Base-by-base conservation (phyloP, 1,140 invertebrate species). In the Zaprionus ornatus region DNA sequence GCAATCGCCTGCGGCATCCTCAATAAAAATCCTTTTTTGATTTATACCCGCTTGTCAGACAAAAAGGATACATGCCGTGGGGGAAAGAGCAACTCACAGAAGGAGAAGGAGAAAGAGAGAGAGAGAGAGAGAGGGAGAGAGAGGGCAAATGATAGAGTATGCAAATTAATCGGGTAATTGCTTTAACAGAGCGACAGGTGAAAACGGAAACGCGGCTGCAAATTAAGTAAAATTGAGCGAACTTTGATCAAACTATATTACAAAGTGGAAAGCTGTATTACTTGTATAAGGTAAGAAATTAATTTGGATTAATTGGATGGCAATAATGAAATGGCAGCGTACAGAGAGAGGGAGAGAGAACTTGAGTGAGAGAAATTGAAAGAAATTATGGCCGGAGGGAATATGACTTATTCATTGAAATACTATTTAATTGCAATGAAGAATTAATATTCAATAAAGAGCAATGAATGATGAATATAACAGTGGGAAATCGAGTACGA, bases 1-100 rank as follows among this genome's bases (percentile, higher is more conserved):
- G 74, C 64, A 67, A 79, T 82, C 68, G 83, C 82, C 83, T 52
- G 35, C 65, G 83, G 69, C 66, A 59, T 68, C 69, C 82, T 74
- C 76, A 79, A 77, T 87, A 77, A 77, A 79, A 86, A 79, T 74
- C 69, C 72, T 80, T 73, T 73, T 87, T 87, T 86, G 83, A 86
- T 86, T 86, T 86, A 86, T 86, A 66, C 64, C 19, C 27, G 32
- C 25, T 57, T 74, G 60, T 72, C 63, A 70, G 64, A 67, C 67
- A 61, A 37, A 40, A 50, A 57, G 29, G 21, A 52, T 50, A 32
- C 48, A 19, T n/a, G 62, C 35, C 7, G 7, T n/a, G 23, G 32
- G 35, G 3, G 45, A 25, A 21, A 32, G 9, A 9, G 2, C 29
- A 32, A 3, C 29, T 32, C 29, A 61, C 1, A 29, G 15, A 17